phyloP scores from a whole-genome alignment of 2,888 invertebrate genomes.

The Polymixis flavicincta region DNA sequence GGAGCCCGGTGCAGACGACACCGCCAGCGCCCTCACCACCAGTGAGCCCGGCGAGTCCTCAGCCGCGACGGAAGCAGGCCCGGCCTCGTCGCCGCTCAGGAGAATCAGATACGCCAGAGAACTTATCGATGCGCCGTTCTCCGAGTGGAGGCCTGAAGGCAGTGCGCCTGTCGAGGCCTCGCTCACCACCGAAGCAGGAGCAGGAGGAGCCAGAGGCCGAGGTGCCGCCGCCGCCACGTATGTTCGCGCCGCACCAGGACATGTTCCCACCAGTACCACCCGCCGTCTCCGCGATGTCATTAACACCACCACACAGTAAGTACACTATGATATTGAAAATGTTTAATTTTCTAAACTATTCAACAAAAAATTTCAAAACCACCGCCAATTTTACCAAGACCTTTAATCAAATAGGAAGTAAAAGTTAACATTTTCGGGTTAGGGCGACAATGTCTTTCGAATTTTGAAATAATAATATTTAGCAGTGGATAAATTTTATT shows the following conservation, averaged over 20 bases:
- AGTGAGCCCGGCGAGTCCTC: conserved; percentile 93
- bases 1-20: conserved; percentile 85
- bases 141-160: conserved; percentile 84
- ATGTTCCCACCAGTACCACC: conserved; percentile 93
- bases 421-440: not conserved
- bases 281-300: conserved; percentile 93
- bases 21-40: conserved; percentile 87
- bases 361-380: conserved; percentile 1
- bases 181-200: conserved; percentile 85
- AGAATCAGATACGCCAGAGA: conserved; percentile 91
- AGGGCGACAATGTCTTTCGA: not conserved
- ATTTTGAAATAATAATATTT: not conserved
- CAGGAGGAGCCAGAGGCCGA: conserved; percentile 86
- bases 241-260: conserved; percentile 91
- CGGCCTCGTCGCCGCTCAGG: conserved; percentile 96
- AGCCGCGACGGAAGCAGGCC: conserved; percentile 96
- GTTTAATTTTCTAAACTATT: not conserved
- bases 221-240: conserved; percentile 90
- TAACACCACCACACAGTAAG: conserved; percentile 96
- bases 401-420: too few relatives aligned
- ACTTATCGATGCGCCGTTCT: conserved; percentile 91
- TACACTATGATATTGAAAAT: conserved; percentile 69
- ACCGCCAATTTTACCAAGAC: not conserved
- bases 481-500: not conserved
- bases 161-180: conserved; percentile 83